Evolutionary conservation across 2,888 invertebrate species (phyloP).

Genomic region (Drosophila tripunctata): DNA sequence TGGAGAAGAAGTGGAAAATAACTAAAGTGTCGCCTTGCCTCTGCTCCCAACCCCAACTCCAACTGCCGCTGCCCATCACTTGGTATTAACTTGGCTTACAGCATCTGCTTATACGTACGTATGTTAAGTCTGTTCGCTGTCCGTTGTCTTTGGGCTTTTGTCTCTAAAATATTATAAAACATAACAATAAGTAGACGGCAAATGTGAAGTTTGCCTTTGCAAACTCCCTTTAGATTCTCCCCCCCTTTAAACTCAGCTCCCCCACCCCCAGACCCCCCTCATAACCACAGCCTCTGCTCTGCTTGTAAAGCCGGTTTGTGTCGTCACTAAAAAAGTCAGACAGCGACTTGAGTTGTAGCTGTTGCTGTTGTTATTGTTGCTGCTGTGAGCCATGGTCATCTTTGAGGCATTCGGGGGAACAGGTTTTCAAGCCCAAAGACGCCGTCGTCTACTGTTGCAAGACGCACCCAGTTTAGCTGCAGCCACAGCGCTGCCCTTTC

Average conservation of each 20-base stretch:
- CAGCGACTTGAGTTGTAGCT: constrained; percentile 32
- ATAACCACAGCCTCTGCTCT: constrained; percentile 1
- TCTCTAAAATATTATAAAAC: constrained; percentile 75
- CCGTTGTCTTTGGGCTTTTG: constrained; percentile 55
- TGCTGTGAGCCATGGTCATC: constrained; percentile 51
- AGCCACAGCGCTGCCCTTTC: constrained; percentile 8
- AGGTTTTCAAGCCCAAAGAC: constrained; percentile 51
- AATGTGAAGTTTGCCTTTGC: constrained; percentile 66
- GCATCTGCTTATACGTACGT: constrained; percentile 23
- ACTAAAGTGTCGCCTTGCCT: constrained; percentile 71
- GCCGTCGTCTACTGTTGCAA: constrained; percentile 68
- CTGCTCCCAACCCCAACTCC: background rate
- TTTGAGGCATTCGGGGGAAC: constrained; percentile 40
- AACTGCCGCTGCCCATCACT: background rate
- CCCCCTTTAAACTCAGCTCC: background rate
- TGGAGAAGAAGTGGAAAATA: constrained; percentile 75
- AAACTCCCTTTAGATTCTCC: constrained; percentile 13
- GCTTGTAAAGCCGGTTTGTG: constrained; percentile 71
- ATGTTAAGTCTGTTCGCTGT: background rate
- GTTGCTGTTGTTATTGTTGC: constrained; percentile 9
- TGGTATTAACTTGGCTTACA: constrained; percentile 13
- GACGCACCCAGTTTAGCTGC: constrained; percentile 64
- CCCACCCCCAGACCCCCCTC: background rate
- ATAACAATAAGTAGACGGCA: constrained; percentile 76
- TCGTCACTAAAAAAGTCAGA: constrained; percentile 69